phyloP scores from a whole-genome alignment of 2,888 invertebrate genomes.

The Cheilosia scutellata region DNA sequence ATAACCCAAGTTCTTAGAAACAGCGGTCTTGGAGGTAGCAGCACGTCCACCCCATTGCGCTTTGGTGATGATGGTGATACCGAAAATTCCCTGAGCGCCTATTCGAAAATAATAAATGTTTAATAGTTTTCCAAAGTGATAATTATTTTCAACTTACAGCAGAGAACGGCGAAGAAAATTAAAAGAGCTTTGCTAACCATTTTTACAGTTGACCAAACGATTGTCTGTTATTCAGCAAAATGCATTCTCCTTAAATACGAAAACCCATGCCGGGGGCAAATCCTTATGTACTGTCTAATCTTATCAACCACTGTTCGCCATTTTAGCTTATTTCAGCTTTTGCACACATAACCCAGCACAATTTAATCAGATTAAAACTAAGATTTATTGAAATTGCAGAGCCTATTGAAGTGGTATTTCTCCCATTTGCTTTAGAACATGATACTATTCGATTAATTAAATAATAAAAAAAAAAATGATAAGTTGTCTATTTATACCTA shows the following conservation, averaged over 20 bases:
- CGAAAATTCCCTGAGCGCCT: conserved; percentile 43
- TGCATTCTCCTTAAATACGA: background rate
- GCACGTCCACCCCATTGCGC: conserved; percentile 81
- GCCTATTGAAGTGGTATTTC: background rate
- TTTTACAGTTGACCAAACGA: conserved; percentile 1
- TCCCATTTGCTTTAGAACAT: background rate
- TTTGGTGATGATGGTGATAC: conserved; percentile 79
- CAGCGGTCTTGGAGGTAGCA: conserved; percentile 74
- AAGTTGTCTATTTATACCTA: too few species aligned
- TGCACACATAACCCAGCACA: background rate
- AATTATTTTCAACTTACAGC: conserved; percentile 19
- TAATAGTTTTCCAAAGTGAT: background rate
- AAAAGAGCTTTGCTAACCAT: conserved; percentile 41
- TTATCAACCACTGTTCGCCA: background rate
- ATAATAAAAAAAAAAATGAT: background rate
- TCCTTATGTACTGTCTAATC: background rate
- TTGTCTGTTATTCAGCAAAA: background rate
- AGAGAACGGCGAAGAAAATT: conserved; percentile 35
- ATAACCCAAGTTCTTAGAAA: conserved; percentile 78
- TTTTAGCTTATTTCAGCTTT: background rate
- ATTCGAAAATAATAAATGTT: background rate
- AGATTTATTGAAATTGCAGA: background rate
- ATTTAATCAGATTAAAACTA: background rate
- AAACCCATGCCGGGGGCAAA: background rate
- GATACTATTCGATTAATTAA: background rate